These are phyloP conservation scores for Galeruca laticollis DNA, from an alignment of 2,888 invertebrate genomes.

Conservation along the genomic window DNA sequence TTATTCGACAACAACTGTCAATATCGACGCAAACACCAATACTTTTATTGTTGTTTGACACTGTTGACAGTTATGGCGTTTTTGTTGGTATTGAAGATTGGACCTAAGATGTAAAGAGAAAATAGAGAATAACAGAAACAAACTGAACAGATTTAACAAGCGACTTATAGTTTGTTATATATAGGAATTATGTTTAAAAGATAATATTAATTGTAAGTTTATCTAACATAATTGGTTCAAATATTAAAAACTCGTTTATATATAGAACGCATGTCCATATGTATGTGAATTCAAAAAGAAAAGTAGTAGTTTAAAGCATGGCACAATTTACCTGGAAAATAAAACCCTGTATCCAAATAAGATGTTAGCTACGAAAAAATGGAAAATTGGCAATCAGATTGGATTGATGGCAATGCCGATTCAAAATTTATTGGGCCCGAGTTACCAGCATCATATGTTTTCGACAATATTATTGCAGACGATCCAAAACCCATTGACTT, in stretches of 20 bases:
- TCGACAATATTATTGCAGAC: slow-evolving; percentile 9
- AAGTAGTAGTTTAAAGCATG: background rate
- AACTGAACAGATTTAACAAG: background rate
- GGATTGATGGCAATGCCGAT: slow-evolving; percentile 23
- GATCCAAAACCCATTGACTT: slow-evolving; percentile 5
- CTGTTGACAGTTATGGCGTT: background rate
- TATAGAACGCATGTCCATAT: background rate
- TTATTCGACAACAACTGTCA: background rate
- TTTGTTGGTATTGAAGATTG: background rate
- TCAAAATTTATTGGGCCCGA: slow-evolving; percentile 8
- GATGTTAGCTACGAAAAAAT: slow-evolving; percentile 33
- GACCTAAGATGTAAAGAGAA: background rate
- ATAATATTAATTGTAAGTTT: background rate
- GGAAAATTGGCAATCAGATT: slow-evolving; percentile 38
- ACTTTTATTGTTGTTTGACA: background rate
- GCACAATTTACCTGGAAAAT: background rate
- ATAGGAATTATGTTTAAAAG: background rate
- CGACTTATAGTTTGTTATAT: background rate
- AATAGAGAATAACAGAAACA: slow-evolving; percentile 1
- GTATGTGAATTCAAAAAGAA: background rate
- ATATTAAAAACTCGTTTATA: background rate
- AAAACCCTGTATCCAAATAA: slow-evolving; percentile 13
- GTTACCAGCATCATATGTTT: background rate
- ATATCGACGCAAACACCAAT: background rate
- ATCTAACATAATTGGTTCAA: background rate